A percentile compares a stretch with the other conserved stretches of the same genome.
Conservation (phyloP, 2,888 invertebrate species). For the Cheilosia grossa region DNA sequence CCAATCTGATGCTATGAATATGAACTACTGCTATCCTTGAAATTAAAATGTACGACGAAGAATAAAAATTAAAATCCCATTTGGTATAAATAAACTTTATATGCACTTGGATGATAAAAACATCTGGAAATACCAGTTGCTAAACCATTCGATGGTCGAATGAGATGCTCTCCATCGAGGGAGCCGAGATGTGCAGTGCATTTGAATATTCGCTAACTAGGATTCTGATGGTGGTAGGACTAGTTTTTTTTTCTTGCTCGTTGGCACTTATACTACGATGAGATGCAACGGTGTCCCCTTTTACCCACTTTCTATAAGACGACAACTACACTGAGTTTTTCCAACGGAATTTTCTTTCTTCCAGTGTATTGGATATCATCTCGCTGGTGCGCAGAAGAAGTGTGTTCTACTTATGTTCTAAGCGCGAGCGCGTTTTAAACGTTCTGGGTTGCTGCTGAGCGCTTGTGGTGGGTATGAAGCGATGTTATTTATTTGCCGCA, state of each 20-base stretch:
- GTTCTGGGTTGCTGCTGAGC: constrained; percentile 30
- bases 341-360: constrained; percentile 64
- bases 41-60: constrained; percentile 48
- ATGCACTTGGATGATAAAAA: constrained; percentile 23
- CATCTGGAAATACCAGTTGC: constrained; percentile 69
- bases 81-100: constrained; percentile 43
- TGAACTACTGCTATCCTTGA: constrained; percentile 29
- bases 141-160: constrained; percentile 67
- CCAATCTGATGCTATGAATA: constrained; percentile 38
- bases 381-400: constrained; percentile 4
- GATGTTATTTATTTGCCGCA: constrained; percentile 39
- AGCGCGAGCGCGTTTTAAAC: constrained; percentile 54
- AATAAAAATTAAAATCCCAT: constrained; percentile 14
- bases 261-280: constrained; percentile 47
- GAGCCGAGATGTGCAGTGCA: constrained; percentile 25
- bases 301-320: constrained; percentile 57
- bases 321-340: constrained; percentile 17
- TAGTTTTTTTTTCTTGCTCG: constrained; percentile 31
- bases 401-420: constrained; percentile 70
- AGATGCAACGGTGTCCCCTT: constrained; percentile 67
- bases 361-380: constrained; percentile 35
- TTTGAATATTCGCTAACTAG: constrained; percentile 72
- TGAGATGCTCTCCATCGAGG: constrained; percentile 47
- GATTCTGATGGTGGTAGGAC: constrained; percentile 49
- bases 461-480: constrained; percentile 2